Base-by-base conservation (phyloP, 2,888 invertebrate species). In the Ophraella communa region DNA sequence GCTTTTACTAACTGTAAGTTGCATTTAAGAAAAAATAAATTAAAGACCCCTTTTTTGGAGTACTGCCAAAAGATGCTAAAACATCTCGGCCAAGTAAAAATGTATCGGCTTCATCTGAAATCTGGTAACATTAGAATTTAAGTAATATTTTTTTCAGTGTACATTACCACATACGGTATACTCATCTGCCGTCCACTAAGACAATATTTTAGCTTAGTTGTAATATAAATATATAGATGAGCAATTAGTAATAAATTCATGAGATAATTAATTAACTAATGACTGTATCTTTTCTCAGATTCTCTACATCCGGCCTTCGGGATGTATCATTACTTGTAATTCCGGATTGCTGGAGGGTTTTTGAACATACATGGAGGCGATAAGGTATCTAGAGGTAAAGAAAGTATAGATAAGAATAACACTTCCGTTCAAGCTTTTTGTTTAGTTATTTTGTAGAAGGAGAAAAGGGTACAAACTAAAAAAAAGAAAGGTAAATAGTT, bases 161-260 rank as follows among this genome's bases (percentile, higher is more conserved):
- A 23, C 4, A 5, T 3, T 5, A 47, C 7, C 11, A n/a, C 20
- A 5, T 24, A 24, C 27, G 52, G 51, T 51, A 58, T 14, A n/a
- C n/a, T n/a, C 52, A 35, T 45, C 56, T n/a, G 24, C 35, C n/a
- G 14, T 53, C 53, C 60, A 21, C 60, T 53, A 21, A 44, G 52
- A 44, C 60, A 30, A 53, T 60, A 53, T 60, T 52, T 60, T 44
- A 60, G 30, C 52, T 60, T 60, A 53, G 52, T 60, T 52, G n/a
- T n/a, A n/a, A n/a, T n/a, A 60, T 60, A n/a, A 60, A 52, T 44
- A 44, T 24, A 14, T 27, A 42, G 60, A 52, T 60, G 52, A 53
- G 30, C 35, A 30, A 53, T 53, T 60, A 52, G 52, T 47, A 53
- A 60, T 52, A 57, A 30, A 3, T 33, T 27, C 45, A 35, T 44